These are phyloP conservation scores for Laspeyria flexula DNA, from an alignment of 2,888 invertebrate species.

Conservation along the genomic window DNA sequence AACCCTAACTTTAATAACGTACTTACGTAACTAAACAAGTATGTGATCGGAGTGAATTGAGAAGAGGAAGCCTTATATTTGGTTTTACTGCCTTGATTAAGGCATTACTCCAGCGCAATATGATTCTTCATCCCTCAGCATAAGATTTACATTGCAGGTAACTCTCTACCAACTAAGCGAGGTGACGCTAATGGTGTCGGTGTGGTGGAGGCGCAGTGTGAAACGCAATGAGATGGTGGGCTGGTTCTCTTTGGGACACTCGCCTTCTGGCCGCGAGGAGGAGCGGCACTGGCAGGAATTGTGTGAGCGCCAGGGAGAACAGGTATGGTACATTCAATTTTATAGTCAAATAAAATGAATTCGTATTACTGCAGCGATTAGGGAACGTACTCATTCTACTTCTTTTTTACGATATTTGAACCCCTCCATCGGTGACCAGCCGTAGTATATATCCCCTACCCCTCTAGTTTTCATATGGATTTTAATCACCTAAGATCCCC, in stretches of 20 bases:
- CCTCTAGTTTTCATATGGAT: too few species aligned
- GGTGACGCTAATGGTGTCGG: constrained; percentile 97
- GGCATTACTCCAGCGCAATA: background rate
- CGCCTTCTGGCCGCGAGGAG: constrained; percentile 96
- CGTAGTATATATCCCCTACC: too few species aligned
- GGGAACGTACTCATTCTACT: too few species aligned
- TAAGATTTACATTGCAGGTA: constrained; percentile 86
- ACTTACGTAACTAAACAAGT: too few species aligned
- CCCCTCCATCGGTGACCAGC: too few species aligned
- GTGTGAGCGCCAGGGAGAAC: constrained; percentile 94
- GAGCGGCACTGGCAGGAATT: constrained; percentile 97
- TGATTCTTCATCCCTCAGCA: background rate
- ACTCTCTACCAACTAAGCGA: constrained; percentile 97
- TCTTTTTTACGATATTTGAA: too few species aligned
- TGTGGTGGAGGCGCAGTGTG: constrained; percentile 96
- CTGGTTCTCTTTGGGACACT: constrained; percentile 97
- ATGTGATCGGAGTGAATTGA: too few species aligned
- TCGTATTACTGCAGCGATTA: too few species aligned
- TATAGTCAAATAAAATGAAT: background rate
- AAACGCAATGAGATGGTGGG: constrained; percentile 98
- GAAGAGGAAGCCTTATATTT: too few species aligned
- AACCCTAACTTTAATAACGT: too few species aligned
- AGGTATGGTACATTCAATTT: constrained; percentile 87
- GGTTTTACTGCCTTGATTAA: too few species aligned
- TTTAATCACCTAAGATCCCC: too few species aligned